phyloP scores from a whole-genome alignment of 2,888 invertebrate genomes.

The Schizaphis graminum region DNA sequence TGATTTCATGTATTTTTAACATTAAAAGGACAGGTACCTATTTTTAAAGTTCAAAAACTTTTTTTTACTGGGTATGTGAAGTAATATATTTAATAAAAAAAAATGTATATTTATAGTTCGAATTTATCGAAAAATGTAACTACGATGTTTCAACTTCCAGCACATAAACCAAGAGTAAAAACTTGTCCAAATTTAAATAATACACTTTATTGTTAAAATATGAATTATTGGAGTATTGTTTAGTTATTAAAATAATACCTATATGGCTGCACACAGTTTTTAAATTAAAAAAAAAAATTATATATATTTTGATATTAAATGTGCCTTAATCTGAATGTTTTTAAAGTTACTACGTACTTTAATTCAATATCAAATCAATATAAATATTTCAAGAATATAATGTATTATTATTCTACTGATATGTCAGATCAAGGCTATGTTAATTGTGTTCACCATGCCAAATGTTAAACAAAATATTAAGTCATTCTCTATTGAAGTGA shows the following conservation, averaged over 20 bases:
- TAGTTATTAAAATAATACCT: too few species aligned
- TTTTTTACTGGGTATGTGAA: background rate
- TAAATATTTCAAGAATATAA: background rate
- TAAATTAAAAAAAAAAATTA: background rate
- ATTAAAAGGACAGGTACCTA: background rate
- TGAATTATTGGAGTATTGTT: background rate
- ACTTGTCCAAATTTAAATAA: background rate
- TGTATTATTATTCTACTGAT: background rate
- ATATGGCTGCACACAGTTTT: background rate
- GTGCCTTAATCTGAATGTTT: background rate
- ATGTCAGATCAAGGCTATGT: background rate
- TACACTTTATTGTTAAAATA: background rate
- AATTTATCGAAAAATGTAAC: background rate
- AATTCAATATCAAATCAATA: background rate
- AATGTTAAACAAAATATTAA: background rate
- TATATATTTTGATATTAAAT: background rate
- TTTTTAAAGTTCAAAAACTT: background rate
- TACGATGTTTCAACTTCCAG: background rate
- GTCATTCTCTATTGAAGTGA: background rate
- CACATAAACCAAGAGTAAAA: background rate
- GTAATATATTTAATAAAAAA: background rate
- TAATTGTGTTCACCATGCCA: background rate
- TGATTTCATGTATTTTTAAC: background rate
- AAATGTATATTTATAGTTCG: background rate
- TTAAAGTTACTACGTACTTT: background rate